Conservation (phyloP, 92 coral and sea anemone species). For the Anthopleura xanthogrammica region DNA sequence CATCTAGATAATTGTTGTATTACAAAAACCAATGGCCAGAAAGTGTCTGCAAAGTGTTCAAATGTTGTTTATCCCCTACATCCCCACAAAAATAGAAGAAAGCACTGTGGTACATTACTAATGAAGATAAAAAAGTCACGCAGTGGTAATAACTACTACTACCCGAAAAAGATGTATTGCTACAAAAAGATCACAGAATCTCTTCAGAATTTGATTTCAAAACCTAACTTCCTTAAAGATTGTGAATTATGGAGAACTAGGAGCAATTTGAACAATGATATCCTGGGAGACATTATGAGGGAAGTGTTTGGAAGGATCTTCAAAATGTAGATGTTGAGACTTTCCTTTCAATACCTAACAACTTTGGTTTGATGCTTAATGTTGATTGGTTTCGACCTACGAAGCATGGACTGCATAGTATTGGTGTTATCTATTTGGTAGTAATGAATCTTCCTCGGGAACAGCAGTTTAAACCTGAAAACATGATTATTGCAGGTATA, state of each 20-base stretch:
- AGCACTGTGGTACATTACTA: constrained; percentile 30
- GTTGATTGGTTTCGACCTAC: constrained; percentile 39
- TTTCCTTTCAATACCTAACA: constrained; percentile 29
- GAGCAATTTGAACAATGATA: not conserved
- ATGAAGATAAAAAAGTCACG: constrained; percentile 22
- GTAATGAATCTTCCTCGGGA: constrained; percentile 27
- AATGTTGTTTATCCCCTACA: constrained; percentile 12
- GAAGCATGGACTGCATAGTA: constrained; percentile 10
- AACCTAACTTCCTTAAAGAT: constrained; percentile 1
- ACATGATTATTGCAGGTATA: constrained; percentile 21
- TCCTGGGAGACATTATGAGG: constrained; percentile 25
- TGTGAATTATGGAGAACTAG: constrained; percentile 36
- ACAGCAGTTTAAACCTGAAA: constrained; percentile 17
- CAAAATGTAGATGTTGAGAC: constrained; percentile 20
- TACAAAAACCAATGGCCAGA: constrained; percentile 6
- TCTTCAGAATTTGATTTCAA: constrained; percentile 11
- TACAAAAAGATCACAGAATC: constrained; percentile 29
- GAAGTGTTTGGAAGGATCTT: constrained; percentile 37
- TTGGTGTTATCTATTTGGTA: constrained; percentile 29
- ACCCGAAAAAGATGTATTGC: constrained; percentile 26
- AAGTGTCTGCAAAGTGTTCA: constrained; percentile 22
- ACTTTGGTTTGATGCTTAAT: constrained; percentile 32
- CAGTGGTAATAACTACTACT: constrained; percentile 10
- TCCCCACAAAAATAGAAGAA: constrained; percentile 6
- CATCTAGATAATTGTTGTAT: not conserved